These are phyloP conservation scores for Vidua macroura DNA, from an alignment of 2,113 vertebrate species.

Conservation along the genomic window DNA sequence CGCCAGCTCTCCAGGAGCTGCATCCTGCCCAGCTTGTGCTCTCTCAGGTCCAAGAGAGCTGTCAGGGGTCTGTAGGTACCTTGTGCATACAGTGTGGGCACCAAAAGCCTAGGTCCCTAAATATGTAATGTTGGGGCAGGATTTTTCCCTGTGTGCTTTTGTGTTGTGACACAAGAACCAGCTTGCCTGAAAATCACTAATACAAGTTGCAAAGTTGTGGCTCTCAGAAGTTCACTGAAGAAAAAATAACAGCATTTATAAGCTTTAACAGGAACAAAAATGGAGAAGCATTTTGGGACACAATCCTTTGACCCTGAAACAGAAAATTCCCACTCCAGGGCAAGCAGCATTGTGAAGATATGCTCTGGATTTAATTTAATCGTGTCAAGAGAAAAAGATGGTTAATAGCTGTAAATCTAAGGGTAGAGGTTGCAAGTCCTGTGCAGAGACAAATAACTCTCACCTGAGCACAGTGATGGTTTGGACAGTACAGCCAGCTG, in stretches of 20 bases:
- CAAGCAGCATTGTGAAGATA: background rate
- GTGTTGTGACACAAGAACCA: background rate
- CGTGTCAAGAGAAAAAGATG: background rate
- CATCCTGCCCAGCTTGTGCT: background rate
- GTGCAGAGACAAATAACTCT: background rate
- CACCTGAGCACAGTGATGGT: background rate
- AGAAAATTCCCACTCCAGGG: background rate
- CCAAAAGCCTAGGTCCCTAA: accelerated
- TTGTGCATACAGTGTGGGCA: background rate
- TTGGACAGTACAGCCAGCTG: background rate
- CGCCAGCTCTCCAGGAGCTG: background rate
- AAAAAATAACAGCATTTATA: background rate
- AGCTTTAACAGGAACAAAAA: background rate
- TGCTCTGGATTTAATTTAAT: background rate
- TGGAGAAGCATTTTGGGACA: background rate
- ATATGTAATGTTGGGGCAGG: background rate
- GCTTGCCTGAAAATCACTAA: background rate
- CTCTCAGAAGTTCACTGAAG: background rate
- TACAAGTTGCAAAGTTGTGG: background rate
- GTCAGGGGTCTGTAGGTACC: background rate
- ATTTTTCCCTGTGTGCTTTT: background rate
- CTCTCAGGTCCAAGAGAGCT: background rate
- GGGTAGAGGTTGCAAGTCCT: background rate
- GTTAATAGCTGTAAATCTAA: background rate
- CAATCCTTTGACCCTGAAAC: background rate